Evolutionary conservation across 2,888 invertebrate genomes (phyloP).

Genomic region (Stratiomys singularior): DNA sequence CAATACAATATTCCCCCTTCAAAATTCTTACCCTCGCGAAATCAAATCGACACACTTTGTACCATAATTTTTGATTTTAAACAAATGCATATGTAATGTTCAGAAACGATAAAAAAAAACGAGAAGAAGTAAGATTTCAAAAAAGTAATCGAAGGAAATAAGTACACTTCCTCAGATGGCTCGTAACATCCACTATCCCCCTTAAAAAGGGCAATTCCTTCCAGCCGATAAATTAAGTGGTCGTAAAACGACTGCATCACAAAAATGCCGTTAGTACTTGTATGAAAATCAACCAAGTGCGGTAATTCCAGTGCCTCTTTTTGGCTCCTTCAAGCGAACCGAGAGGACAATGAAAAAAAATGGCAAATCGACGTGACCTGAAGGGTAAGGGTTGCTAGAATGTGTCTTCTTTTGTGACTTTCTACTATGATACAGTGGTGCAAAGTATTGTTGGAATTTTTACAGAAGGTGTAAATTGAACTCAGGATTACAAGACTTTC

Average conservation of each 20-base stretch:
- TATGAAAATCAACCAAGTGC: conserved; percentile 53
- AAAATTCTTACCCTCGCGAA: not conserved
- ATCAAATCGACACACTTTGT: not conserved
- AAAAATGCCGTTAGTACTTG: conserved; percentile 30
- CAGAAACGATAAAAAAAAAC: not conserved
- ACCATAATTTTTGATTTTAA: conserved; percentile 10
- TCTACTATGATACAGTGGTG: not conserved
- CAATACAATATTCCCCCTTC: not conserved
- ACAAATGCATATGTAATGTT: conserved; percentile 18
- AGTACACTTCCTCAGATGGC: not conserved
- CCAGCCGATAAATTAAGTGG: conserved; percentile 47
- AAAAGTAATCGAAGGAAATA: conserved; percentile 1
- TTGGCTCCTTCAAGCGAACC: not conserved
- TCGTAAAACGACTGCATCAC: conserved; percentile 38
- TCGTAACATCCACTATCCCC: not conserved
- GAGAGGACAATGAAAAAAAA: conserved; percentile 24
- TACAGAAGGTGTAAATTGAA: not conserved
- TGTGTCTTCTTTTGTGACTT: not conserved
- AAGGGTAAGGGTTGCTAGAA: not conserved
- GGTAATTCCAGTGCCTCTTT: conserved; percentile 49
- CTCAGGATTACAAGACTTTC: too few relatives aligned
- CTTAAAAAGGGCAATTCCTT: conserved; percentile 39
- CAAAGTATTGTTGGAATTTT: not conserved
- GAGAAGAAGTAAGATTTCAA: not conserved
- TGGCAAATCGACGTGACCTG: conserved; percentile 18